phyloP scores from a whole-genome alignment of 2,888 invertebrate genomes.

The Ecliptopera silaceata region DNA sequence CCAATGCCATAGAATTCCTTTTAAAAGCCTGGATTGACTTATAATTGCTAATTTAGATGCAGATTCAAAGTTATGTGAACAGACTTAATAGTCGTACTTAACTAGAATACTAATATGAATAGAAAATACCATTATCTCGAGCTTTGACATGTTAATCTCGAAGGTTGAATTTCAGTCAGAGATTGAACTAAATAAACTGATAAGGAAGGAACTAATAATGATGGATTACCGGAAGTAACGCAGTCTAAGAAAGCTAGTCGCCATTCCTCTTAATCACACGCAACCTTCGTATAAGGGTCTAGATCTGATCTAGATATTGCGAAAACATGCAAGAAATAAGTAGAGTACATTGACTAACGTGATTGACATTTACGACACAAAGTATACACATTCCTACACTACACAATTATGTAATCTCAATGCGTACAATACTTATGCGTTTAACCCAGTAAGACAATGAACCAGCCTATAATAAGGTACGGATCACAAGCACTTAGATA shows the following conservation, averaged over 20 bases:
- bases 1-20: slow-evolving; percentile 22
- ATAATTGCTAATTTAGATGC: slow-evolving; percentile 23
- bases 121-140: slow-evolving; percentile 1
- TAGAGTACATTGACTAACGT: background rate
- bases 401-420: slow-evolving; percentile 2
- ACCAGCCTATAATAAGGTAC: slow-evolving; percentile 1
- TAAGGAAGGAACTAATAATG: background rate
- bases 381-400: background rate
- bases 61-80: slow-evolving; percentile 20
- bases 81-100: slow-evolving; percentile 26
- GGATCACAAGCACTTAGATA: background rate
- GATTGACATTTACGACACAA: background rate
- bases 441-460: slow-evolving; percentile 17
- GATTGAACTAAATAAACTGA: background rate
- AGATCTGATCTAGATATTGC: background rate
- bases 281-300: background rate
- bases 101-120: slow-evolving; percentile 29
- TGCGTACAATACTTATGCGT: background rate
- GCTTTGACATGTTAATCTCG: background rate
- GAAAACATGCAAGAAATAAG: background rate
- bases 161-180: background rate
- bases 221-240: background rate
- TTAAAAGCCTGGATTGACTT: slow-evolving; percentile 22
- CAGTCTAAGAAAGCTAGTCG: background rate
- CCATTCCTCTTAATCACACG: background rate